Percentiles rank a stretch among this genome's conserved stretches.
phyloP scores from a whole-genome alignment of 35 echinoderm and acorn worm genomes.

The Diadema setosum region DNA sequence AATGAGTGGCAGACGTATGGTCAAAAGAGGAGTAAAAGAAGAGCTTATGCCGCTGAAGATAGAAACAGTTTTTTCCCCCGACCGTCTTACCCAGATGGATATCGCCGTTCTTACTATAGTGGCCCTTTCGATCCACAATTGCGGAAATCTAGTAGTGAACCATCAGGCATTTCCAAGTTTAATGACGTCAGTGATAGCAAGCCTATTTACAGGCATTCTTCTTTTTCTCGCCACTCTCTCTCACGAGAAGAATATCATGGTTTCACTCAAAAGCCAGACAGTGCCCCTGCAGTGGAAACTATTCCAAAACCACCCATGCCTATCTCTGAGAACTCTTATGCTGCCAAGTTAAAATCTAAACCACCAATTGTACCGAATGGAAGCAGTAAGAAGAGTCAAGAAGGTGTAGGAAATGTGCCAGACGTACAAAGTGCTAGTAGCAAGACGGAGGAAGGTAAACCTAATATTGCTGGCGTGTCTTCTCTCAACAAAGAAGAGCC shows the following conservation, averaged over 20 bases:
- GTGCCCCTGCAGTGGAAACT: background rate
- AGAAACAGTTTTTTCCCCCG: background rate
- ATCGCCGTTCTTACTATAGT: background rate
- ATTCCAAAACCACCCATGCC: background rate
- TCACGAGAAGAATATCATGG: background rate
- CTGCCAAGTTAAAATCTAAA: background rate
- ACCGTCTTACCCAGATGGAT: background rate
- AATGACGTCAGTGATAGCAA: background rate
- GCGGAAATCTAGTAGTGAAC: conserved; percentile 11
- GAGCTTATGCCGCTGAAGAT: background rate
- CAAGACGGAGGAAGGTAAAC: background rate
- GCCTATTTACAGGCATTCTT: background rate
- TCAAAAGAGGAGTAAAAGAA: background rate
- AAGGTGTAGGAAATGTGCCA: background rate
- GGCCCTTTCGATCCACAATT: background rate
- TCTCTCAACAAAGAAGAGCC: too few species aligned
- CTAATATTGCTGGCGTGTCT: too few species aligned
- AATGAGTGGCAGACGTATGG: conserved; percentile 5
- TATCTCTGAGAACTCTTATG: background rate
- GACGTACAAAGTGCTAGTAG: background rate
- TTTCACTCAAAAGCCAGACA: background rate
- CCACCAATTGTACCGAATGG: background rate
- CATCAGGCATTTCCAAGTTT: background rate
- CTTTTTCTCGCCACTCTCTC: background rate
- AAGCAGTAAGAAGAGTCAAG: background rate